These are phyloP conservation scores for Congeria kusceri DNA, from an alignment of 2,888 invertebrate genomes.

Conservation along the genomic window DNA sequence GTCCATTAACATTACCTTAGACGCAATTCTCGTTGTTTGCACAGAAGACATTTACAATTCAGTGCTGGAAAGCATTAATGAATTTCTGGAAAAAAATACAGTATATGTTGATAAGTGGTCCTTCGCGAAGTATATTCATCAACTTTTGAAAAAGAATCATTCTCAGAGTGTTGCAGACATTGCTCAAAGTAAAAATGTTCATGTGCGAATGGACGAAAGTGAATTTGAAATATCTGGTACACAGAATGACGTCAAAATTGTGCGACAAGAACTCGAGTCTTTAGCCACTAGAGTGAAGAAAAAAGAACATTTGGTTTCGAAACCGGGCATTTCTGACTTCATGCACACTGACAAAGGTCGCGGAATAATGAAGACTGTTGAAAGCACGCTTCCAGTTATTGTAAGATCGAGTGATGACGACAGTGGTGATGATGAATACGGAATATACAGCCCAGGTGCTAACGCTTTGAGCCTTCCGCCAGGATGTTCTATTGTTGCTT, in stretches of 20 bases:
- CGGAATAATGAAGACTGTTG: slow-evolving; percentile 8
- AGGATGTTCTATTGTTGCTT: slow-evolving; percentile 2
- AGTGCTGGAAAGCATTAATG: slow-evolving; percentile 29
- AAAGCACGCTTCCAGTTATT: slow-evolving; percentile 9
- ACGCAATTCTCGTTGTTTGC: slow-evolving; percentile 2
- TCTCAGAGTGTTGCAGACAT: slow-evolving; percentile 39
- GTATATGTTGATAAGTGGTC: slow-evolving; percentile 23
- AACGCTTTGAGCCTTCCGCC: no score
- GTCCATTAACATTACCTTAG: not conserved
- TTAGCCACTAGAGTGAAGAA: slow-evolving; percentile 17
- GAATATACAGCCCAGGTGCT: not conserved
- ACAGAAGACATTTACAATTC: slow-evolving; percentile 43
- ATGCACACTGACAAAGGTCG: slow-evolving; percentile 20
- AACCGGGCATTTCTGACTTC: slow-evolving; percentile 32
- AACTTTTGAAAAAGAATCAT: slow-evolving; percentile 51
- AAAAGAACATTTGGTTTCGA: slow-evolving; percentile 17
- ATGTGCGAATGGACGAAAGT: slow-evolving; percentile 22
- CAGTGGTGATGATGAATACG: slow-evolving; percentile 1
- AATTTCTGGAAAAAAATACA: slow-evolving; percentile 54
- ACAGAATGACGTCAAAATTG: slow-evolving; percentile 21
- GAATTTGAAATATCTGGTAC: slow-evolving; percentile 38
- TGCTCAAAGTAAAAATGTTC: slow-evolving; percentile 20
- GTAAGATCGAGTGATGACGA: slow-evolving; percentile 4
- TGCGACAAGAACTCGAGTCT: slow-evolving; percentile 5
- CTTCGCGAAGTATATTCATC: slow-evolving; percentile 26